Evolutionary conservation across 1,140 invertebrate species (phyloP), one percentile per base, ranked within the genome.

Genomic region (Steinernema khuongi): DNA sequence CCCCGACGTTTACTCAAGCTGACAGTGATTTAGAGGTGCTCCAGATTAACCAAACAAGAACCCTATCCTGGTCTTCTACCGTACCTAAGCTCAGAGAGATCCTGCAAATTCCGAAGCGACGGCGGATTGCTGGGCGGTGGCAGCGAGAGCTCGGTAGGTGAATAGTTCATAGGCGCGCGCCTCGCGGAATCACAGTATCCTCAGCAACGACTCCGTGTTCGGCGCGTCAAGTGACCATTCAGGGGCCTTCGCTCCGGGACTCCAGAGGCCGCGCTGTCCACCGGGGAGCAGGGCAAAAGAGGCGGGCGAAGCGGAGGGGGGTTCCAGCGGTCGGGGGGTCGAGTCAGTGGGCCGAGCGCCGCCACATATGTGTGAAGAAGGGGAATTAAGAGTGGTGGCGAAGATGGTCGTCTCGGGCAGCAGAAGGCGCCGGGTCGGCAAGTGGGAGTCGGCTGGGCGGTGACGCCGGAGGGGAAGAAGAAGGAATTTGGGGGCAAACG

Each of bases 101-200:
- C 50, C 26, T 60, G 50, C 22, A 60, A 60, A 60, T 60, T 60
- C 50, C 19, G 11, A 60, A 60, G 50, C 50, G 50, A 60, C 50
- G 50, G 50, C 50, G 50, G 50, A 60, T 60, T 60, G 50, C 50
- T 60, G 50, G 50, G 50, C 50, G 50, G 50, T 60, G 50, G 50
- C 50, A 60, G 50, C 50, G 50, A 60, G 22, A 60, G 50, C 11
- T 60, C 50, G 50, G 50, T 60, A 4, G 50, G 50, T 60, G 50
- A 60, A 60, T 60, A 60, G 50, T 60, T 60, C 50, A 60, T 60
- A 60, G 26, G 50, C 50, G 50, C 14, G 14, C 50, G 26, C 50
- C 4, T 4, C 14, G 11, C 4, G 14, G 50, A 60, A 22, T 60
- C 7, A 14, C 50, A 60, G 50, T 17, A 60, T 7, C 22, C 7